These are phyloP conservation scores for Dasysyrphus tricinctus DNA, from an alignment of 2,888 invertebrate genomes.

Conservation along the genomic window DNA sequence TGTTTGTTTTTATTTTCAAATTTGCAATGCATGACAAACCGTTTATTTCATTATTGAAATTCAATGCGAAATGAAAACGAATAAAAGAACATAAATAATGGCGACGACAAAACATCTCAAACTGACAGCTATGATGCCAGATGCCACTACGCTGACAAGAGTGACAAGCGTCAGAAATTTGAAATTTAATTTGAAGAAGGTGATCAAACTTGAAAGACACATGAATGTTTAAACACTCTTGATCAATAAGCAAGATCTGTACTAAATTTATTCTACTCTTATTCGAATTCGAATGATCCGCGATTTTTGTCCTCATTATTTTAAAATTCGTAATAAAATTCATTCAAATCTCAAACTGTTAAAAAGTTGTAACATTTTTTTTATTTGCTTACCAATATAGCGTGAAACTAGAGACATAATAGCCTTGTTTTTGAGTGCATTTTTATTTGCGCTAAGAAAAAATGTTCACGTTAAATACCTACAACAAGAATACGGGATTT, in stretches of 20 bases:
- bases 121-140: conserved; percentile 20
- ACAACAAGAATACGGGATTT: no score
- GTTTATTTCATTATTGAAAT: conserved; percentile 29
- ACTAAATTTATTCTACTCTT: neutral
- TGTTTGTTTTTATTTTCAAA: neutral
- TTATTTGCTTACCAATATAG: no score
- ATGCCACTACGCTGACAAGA: neutral
- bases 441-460: no score
- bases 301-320: no score
- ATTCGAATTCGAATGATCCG: neutral
- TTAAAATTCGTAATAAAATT: no score
- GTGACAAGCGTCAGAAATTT: conserved; percentile 8
- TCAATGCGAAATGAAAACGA: conserved; percentile 13
- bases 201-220: conserved; percentile 1
- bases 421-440: no score
- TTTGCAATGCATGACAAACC: conserved; percentile 24
- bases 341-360: no score
- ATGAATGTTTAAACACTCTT: conserved; percentile 2
- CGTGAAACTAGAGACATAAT: no score
- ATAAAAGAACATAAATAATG: neutral
- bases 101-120: neutral
- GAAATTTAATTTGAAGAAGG: neutral
- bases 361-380: no score
- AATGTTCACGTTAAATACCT: no score
- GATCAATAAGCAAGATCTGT: neutral